Evolutionary conservation across 2,113 vertebrate species (phyloP).

Genomic region (Zosterops borbonicus): DNA sequence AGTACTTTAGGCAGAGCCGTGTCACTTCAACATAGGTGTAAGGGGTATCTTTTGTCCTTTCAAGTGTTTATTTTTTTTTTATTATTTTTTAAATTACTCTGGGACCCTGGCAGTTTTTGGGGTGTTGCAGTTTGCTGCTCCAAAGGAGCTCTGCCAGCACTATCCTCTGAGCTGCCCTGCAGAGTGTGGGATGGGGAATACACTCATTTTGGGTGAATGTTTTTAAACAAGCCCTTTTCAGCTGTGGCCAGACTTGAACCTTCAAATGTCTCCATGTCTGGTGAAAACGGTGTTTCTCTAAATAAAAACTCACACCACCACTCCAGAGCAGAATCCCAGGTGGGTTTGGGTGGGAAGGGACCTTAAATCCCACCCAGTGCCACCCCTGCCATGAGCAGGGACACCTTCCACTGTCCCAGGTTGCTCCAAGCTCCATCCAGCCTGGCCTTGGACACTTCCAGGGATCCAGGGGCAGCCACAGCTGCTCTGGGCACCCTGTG

Average conservation of each 20-base stretch:
- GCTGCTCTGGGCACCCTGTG: background rate
- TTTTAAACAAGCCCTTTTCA: slow-evolving; percentile 2
- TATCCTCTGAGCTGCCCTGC: background rate
- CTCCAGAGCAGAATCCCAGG: background rate
- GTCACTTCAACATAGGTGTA: background rate
- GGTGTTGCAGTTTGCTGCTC: background rate
- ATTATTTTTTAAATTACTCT: background rate
- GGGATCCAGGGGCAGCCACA: background rate
- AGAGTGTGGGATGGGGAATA: background rate
- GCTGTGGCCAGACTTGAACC: background rate
- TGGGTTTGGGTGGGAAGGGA: background rate
- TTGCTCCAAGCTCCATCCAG: background rate
- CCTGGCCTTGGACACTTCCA: background rate
- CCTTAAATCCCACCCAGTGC: background rate
- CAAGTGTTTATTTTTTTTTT: background rate
- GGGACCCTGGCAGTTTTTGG: background rate
- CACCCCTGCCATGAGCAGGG: background rate
- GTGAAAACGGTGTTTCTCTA: background rate
- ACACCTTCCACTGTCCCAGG: background rate
- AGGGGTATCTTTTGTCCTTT: background rate
- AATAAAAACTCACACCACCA: background rate
- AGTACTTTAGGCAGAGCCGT: background rate
- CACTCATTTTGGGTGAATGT: background rate
- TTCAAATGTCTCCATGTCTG: background rate
- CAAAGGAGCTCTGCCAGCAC: background rate